Percentiles rank a stretch among this genome's conserved stretches.
These are phyloP conservation scores for Lochmaea capreae DNA, from an alignment of 2,888 invertebrate genomes.

Conservation along the genomic window DNA sequence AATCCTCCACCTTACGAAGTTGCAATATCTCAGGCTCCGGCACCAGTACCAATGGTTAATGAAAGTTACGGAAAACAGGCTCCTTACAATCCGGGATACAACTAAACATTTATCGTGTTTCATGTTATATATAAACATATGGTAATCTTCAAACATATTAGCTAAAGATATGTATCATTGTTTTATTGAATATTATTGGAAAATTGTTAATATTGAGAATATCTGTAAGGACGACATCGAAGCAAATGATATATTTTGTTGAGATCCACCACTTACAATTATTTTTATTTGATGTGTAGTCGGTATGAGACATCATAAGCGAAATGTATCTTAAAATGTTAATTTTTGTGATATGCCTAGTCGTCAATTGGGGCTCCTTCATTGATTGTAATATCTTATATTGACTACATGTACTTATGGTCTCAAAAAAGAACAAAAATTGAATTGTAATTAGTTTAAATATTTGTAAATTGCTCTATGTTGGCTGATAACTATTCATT, in stretches of 20 bases:
- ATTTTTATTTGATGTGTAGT: too few relatives aligned
- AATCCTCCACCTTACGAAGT: constrained; percentile 47
- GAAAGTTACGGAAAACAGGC: constrained; percentile 44
- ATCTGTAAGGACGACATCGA: too few relatives aligned
- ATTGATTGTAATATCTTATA: too few relatives aligned
- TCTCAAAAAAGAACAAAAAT: neutral
- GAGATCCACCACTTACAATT: too few relatives aligned
- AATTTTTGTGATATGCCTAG: too few relatives aligned
- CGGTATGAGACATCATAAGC: too few relatives aligned
- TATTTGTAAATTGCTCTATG: neutral
- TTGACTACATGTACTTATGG: too few relatives aligned
- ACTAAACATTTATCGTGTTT: constrained; percentile 15
- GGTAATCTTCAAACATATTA: neutral
- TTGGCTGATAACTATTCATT: neutral
- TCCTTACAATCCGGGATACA: constrained; percentile 45
- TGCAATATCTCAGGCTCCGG: constrained; percentile 42
- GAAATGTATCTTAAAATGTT: too few relatives aligned
- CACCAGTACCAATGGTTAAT: constrained; percentile 25
- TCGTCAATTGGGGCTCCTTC: too few relatives aligned
- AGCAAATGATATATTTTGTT: too few relatives aligned
- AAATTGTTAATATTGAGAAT: neutral
- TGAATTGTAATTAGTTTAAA: neutral
- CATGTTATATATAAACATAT: neutral
- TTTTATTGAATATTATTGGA: neutral
- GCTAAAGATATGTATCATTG: neutral